Conservation (phyloP, 2,113 vertebrate species). For the Neolamprologus modestus region DNA sequence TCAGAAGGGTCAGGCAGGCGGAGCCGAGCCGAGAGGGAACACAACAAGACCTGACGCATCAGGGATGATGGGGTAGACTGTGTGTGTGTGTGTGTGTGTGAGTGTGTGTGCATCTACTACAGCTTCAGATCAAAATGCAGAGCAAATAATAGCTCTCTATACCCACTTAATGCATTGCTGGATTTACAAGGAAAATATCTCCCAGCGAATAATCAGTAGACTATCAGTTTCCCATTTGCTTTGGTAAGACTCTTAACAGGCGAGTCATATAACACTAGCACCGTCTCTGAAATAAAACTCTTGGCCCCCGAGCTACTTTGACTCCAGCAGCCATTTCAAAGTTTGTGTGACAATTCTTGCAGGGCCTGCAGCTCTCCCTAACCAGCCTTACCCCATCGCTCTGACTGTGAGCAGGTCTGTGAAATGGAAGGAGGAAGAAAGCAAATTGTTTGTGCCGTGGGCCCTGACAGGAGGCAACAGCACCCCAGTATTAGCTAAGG, state of each 20-base stretch:
- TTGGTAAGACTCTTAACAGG: background rate
- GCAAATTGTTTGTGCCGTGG: slow-evolving; percentile 72
- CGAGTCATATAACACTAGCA: background rate
- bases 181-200: background rate
- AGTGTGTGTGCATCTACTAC: background rate
- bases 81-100: background rate
- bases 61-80: slow-evolving; percentile 37
- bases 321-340: slow-evolving; percentile 39
- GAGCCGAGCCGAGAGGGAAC: slow-evolving; percentile 69
- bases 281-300: slow-evolving; percentile 1
- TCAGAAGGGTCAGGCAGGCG: slow-evolving; percentile 72
- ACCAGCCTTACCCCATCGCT: slow-evolving; percentile 38
- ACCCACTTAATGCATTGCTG: background rate
- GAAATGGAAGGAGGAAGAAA: slow-evolving; percentile 66
- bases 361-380: slow-evolving; percentile 42
- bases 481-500: slow-evolving; percentile 68
- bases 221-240: background rate
- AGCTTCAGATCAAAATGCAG: slow-evolving; percentile 7
- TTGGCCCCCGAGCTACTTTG: slow-evolving; percentile 1
- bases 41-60: slow-evolving; percentile 65
- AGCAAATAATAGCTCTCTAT: background rate
- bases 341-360: slow-evolving; percentile 35
- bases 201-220: background rate
- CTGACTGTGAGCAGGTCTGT: slow-evolving; percentile 48
- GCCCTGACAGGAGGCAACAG: slow-evolving; percentile 65